These are phyloP conservation scores for Terebella lapidaria DNA, from an alignment of 2,888 invertebrate genomes.

Conservation along the genomic window DNA sequence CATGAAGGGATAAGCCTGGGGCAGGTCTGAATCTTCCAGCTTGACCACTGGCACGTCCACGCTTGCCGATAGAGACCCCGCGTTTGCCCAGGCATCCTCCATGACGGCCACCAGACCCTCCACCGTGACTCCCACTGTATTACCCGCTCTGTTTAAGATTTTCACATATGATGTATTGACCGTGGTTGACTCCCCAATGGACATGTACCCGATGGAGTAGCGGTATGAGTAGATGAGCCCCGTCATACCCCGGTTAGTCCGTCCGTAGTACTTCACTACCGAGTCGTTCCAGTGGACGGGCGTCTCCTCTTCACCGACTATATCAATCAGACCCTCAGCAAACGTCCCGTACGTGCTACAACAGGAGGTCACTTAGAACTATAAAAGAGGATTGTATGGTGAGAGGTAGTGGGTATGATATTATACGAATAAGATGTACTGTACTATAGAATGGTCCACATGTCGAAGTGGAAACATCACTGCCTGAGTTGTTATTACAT, in stretches of 20 bases:
- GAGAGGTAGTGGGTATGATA: too few species aligned
- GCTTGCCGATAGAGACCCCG: too few species aligned
- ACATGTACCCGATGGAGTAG: constrained; percentile 40
- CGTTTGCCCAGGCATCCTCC: constrained; percentile 11
- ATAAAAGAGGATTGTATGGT: too few species aligned
- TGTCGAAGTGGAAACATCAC: too few species aligned
- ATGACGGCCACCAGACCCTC: constrained; percentile 28
- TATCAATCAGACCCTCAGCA: constrained; percentile 18
- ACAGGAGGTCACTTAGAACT: too few species aligned
- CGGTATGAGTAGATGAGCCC: background rate
- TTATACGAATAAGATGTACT: too few species aligned
- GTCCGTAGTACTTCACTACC: constrained; percentile 9
- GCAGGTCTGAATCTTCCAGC: constrained; percentile 24
- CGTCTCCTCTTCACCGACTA: background rate
- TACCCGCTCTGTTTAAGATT: constrained; percentile 30
- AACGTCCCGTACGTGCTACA: constrained; percentile 31
- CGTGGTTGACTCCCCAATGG: constrained; percentile 29
- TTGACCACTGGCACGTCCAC: background rate
- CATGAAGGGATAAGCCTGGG: constrained; percentile 36
- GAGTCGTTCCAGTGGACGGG: constrained; percentile 17
- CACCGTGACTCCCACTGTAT: constrained; percentile 24
- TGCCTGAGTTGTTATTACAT: too few species aligned
- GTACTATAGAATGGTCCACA: too few species aligned
- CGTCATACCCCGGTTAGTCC: constrained; percentile 19
- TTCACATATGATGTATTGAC: constrained; percentile 25